Percentiles rank a stretch among this genome's conserved stretches.
Conservation (phyloP, 2,113 vertebrate species). For the Gnathonemus longibarbis region DNA sequence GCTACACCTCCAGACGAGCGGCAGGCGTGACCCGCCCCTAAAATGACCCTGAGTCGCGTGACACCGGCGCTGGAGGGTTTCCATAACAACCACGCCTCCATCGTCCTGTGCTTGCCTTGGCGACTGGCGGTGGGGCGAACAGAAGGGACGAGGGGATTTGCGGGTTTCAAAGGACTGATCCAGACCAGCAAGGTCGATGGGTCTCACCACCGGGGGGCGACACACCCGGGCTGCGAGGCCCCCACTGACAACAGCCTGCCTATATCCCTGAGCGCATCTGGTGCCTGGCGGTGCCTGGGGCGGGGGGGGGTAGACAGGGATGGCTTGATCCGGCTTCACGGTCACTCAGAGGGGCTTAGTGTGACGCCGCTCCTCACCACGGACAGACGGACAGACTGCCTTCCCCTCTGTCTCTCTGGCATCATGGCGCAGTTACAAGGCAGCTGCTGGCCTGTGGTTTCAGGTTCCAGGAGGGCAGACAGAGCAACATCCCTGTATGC, state of each 20-base stretch:
- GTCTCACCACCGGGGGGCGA: not conserved
- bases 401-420: not conserved
- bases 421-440: not conserved
- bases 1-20: not conserved
- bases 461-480: not conserved
- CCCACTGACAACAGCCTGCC: not conserved
- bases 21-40: not conserved
- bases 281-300: not conserved
- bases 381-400: not conserved
- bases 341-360: not conserved
- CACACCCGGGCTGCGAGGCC: no score
- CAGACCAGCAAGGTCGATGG: not conserved
- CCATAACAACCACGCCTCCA: not conserved
- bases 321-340: not conserved
- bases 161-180: not conserved
- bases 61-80: not conserved
- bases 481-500: not conserved
- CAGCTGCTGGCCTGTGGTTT: not conserved
- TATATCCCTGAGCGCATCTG: not conserved
- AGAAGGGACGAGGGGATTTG: constrained; percentile 3
- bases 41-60: not conserved
- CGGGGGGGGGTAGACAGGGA: not conserved
- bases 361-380: not conserved
- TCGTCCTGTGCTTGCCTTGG: not conserved
- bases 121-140: not conserved